Conservation (phyloP, 2,888 invertebrate species). For the Pollenia griseotomentosa region DNA sequence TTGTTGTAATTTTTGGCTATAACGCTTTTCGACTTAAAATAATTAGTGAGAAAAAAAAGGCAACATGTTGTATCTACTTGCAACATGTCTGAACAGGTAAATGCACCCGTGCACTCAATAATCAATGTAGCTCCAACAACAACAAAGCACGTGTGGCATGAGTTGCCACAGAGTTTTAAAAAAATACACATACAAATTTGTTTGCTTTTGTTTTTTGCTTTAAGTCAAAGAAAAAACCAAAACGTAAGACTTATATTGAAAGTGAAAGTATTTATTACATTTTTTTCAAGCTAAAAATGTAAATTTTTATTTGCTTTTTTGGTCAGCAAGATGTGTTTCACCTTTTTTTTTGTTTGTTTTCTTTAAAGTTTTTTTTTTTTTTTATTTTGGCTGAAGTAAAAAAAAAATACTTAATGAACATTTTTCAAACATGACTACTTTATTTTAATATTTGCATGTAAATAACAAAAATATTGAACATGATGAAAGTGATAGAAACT, state of each 20-base stretch:
- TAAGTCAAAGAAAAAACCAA: neutral
- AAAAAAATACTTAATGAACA: slow-evolving; percentile 26
- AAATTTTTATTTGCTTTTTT: slow-evolving; percentile 58
- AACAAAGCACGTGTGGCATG: slow-evolving; percentile 64
- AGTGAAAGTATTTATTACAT: slow-evolving; percentile 70
- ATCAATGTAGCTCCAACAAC: slow-evolving; percentile 28
- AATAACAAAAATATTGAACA: slow-evolving; percentile 33
- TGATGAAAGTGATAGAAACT: slow-evolving; percentile 30
- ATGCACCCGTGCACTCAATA: slow-evolving; percentile 40
- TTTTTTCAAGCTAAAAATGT: slow-evolving; percentile 45
- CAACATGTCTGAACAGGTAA: slow-evolving; percentile 35
- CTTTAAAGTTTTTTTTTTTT: neutral
- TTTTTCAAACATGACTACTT: slow-evolving; percentile 20
- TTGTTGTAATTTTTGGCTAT: slow-evolving; percentile 29
- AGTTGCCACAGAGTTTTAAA: slow-evolving; percentile 23
- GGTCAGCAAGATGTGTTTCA: slow-evolving; percentile 67
- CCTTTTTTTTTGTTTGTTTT: slow-evolving; percentile 37
- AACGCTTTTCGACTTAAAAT: neutral
- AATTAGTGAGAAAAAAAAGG: neutral
- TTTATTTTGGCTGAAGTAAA: slow-evolving; percentile 9
- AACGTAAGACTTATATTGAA: slow-evolving; percentile 60
- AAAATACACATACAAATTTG: slow-evolving; percentile 16
- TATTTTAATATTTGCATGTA: slow-evolving; percentile 60
- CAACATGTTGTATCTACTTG: slow-evolving; percentile 3
- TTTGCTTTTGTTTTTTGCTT: slow-evolving; percentile 13